A percentile compares a stretch with the other conserved stretches of the same genome.
Conservation (phyloP, 2,888 invertebrate genomes). For the Acleris emargana region DNA sequence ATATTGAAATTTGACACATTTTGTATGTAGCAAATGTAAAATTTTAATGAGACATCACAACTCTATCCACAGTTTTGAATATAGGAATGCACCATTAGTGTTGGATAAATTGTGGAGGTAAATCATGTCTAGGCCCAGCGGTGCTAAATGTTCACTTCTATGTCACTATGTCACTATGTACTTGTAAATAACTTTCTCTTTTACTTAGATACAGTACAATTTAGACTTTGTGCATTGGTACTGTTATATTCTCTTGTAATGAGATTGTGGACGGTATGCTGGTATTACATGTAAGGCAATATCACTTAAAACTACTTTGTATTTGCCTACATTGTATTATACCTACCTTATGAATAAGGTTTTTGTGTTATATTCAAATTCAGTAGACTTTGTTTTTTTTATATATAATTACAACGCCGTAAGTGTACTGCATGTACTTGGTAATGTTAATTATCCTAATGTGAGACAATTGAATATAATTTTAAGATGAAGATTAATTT, state of each 20-base stretch:
- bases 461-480: conserved; percentile 33
- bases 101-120: not conserved
- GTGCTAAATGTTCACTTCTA: conserved; percentile 33
- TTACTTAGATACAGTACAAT: conserved; percentile 22
- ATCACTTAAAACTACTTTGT: conserved; percentile 14
- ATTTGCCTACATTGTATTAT: conserved; percentile 26
- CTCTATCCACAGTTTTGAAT: no score
- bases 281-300: conserved; percentile 6
- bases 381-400: conserved; percentile 19
- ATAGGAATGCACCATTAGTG: no score
- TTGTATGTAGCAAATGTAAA: no score
- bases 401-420: conserved; percentile 19
- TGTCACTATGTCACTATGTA: conserved; percentile 14
- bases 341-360: not conserved
- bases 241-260: conserved; percentile 24
- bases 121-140: conserved; percentile 23
- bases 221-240: conserved; percentile 28
- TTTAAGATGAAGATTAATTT: conserved; percentile 24
- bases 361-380: conserved; percentile 10
- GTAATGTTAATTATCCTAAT: conserved; percentile 19
- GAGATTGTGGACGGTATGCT: conserved; percentile 20
- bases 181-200: conserved; percentile 32
- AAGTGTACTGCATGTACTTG: conserved; percentile 30
- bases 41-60: no score
- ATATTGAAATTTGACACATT: no score